Evolutionary conservation across 2,797 vertebrate genomes (phyloP), one percentile per base, ranked within the genome.

Genomic region (Molossus molossus): DNA sequence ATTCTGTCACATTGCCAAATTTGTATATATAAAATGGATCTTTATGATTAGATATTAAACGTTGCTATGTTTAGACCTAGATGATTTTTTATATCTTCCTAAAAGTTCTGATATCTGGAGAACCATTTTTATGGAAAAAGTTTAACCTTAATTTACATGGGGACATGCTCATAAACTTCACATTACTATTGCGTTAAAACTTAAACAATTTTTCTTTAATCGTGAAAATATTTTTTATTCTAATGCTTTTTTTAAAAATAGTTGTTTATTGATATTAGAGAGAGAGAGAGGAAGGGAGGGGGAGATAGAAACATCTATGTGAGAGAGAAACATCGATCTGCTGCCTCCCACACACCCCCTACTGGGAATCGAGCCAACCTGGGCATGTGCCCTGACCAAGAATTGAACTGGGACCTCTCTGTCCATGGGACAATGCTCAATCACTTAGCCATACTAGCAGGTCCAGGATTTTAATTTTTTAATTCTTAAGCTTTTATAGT

Each of bases 211-310:
- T 87, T 83, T 93, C 45, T 77, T 65, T 90, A 15, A 82, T 73
- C 62, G 58, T 94, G 3, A 94, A 95, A 57, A 50, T 70, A 67
- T 92, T 90, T 84, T 45, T 90, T 84, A 70, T 80, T 69, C 23
- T 57, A 77, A 60, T 50, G 10, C 0, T 58, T 6, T 88, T 92
- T 92, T 62, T 45, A 45, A 45, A 45, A 45, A 45, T 45, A 5
- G 40, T 45, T 45, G 3, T 45, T 45, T 45, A 45, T 45, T 45
- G 40, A 45, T 45, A 6, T 45, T 45, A 45, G 40, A 45, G 40
- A 45, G 40, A 45, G 40, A 45, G 40, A 6, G 6, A 45, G 40
- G 40, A 6, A 45, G 40, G 40, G 33, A 33, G 40, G 40, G 40
- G 6, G 6, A 45, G 40, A 45, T 45, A 45, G 40, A 45, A 45